A percentile compares a stretch with the other conserved stretches of the same genome.
Evolutionary conservation across 2,888 invertebrate species (phyloP).

Genomic region (Lymantria dispar): DNA sequence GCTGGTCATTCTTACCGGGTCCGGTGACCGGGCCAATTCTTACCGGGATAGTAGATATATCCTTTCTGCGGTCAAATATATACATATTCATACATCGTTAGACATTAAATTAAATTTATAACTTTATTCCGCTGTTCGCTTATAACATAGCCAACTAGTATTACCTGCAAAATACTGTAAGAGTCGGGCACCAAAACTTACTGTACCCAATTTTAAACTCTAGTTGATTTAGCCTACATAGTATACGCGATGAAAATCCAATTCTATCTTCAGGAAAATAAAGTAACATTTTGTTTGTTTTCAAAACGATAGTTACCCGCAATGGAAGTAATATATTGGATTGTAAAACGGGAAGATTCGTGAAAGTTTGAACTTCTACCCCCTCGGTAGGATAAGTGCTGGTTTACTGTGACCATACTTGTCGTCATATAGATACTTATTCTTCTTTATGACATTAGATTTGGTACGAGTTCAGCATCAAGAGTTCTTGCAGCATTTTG

Average conservation of each 20-base stretch:
- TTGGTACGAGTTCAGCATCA: neutral
- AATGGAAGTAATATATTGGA: slow-evolving; percentile 32
- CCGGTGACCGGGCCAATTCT: no score
- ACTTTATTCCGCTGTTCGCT: neutral
- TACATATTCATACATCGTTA: no score
- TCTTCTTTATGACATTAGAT: slow-evolving; percentile 3
- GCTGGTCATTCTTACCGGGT: no score
- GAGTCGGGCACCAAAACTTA: slow-evolving; percentile 49
- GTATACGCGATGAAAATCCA: neutral
- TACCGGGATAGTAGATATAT: no score
- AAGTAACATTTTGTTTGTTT: slow-evolving; percentile 4
- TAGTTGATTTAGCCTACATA: slow-evolving; percentile 10
- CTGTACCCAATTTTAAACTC: slow-evolving; percentile 60
- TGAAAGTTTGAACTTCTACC: slow-evolving; percentile 24
- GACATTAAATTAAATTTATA: neutral
- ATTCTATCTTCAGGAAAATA: neutral
- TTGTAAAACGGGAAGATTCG: slow-evolving; percentile 33
- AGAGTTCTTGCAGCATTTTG: no score
- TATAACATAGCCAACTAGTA: slow-evolving; percentile 4
- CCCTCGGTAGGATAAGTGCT: slow-evolving; percentile 17
- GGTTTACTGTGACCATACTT: slow-evolving; percentile 11
- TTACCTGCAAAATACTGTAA: slow-evolving; percentile 33
- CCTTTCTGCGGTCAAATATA: no score
- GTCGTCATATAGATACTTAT: slow-evolving; percentile 1
- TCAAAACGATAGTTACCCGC: slow-evolving; percentile 14